Base-by-base conservation (phyloP, 2,113 vertebrate genomes). In the Arothron firmamentum region DNA sequence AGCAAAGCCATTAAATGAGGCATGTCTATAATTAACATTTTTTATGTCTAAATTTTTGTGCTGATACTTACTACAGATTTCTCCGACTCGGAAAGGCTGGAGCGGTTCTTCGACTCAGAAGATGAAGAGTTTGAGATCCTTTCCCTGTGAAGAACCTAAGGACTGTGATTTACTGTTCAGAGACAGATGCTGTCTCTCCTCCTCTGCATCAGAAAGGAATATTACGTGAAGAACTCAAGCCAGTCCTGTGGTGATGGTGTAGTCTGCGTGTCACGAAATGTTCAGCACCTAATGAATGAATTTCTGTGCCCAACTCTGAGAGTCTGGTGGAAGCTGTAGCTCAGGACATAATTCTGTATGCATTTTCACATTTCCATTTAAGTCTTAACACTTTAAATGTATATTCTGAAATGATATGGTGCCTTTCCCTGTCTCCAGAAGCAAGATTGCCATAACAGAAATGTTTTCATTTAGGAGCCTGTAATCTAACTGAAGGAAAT, bases 91-190 rank as follows among this genome's bases (percentile, higher is more conserved):
- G 95, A 97, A 78, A 90, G 94, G 78, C 78, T 98, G 82, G 96
- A 98, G 87, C 93, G 97, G 64, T 98, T 97, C 86, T 99, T 98
- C 75, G 96, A 99, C 75, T 99, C 97, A 0, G 97, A 99, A 80
- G 97, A 99, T 15, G 97, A 99, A 82, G 97, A 98, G 87, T 98
- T 98, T 54, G 96, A 98, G 88, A 99, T 99, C 74, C 87, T 99
- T 64, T 96, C 96, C 70, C 92, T 98, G 81, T 99, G 92, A 98
- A 78, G 86, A 59, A 54, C 34, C 13, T 4, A 41, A 0, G 28
- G 54, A 80, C 77, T 65, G 52, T 69, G 59, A 66, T 56, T 68
- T 57, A 20, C 70, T 64, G 70, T 75, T 69, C 51, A 61, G 19
- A 60, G 42, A 46, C 71, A 80, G 70, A 77, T 67, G 65, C 20